Evolutionary conservation across 2,888 invertebrate genomes (phyloP).

Genomic region (Ichneumoninae sp.): DNA sequence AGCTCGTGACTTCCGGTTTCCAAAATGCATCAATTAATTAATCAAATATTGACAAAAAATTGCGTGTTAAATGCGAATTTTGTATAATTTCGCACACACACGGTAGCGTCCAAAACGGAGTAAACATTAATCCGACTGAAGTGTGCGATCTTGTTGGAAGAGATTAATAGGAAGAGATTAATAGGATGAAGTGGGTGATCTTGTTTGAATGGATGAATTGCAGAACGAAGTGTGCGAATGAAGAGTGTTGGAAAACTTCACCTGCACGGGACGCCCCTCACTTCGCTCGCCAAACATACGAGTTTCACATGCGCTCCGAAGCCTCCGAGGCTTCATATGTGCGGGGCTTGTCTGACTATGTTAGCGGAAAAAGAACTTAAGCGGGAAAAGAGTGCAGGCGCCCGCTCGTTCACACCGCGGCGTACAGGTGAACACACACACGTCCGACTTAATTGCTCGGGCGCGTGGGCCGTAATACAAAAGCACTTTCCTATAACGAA

Average conservation of each 20-base stretch:
- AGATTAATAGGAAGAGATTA: too few species aligned
- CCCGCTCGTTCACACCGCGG: neutral
- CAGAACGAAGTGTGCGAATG: neutral
- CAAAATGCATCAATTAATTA: too few species aligned
- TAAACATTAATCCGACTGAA: too few species aligned
- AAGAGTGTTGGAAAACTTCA: conserved; percentile 23
- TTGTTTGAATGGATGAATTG: too few species aligned
- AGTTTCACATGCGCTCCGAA: neutral
- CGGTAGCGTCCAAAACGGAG: too few species aligned
- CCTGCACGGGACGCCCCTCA: neutral
- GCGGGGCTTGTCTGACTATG: neutral
- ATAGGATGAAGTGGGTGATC: too few species aligned
- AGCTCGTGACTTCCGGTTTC: too few species aligned
- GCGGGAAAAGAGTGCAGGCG: conserved; percentile 24
- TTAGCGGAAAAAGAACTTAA: conserved; percentile 46
- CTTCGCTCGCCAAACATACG: neutral
- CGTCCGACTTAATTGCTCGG: conserved; percentile 72
- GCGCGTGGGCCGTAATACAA: conserved; percentile 66
- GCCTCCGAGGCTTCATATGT: neutral
- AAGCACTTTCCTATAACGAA: conserved; percentile 74
- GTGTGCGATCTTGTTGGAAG: too few species aligned
- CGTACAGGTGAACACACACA: conserved; percentile 61
- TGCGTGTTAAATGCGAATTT: too few species aligned
- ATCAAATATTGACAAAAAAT: too few species aligned
- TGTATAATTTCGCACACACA: too few species aligned